Evolutionary conservation across 2,888 invertebrate genomes (phyloP).

Genomic region (Leptinotarsa tumamoca): DNA sequence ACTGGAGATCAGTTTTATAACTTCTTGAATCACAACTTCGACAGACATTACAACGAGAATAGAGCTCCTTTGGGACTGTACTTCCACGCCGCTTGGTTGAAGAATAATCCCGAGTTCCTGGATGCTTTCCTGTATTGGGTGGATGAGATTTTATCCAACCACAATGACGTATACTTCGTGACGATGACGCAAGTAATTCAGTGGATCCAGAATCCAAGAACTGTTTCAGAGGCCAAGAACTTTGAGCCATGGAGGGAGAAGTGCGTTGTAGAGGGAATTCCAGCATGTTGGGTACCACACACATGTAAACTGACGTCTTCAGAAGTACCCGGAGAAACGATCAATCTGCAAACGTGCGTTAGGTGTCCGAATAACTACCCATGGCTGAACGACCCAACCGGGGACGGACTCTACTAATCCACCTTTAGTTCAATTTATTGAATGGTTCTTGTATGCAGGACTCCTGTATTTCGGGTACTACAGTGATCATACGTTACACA

Average conservation of each 20-base stretch:
- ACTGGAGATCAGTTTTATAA: constrained; percentile 94
- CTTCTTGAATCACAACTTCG: constrained; percentile 93
- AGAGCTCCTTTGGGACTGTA: constrained; percentile 89
- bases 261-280: constrained; percentile 87
- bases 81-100: constrained; percentile 95
- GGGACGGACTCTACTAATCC: constrained; percentile 89
- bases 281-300: constrained; percentile 89
- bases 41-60: constrained; percentile 91
- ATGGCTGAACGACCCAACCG: constrained; percentile 93
- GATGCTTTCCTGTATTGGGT: constrained; percentile 95
- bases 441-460: constrained; percentile 51
- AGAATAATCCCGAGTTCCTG: constrained; percentile 91
- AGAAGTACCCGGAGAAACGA: constrained; percentile 93
- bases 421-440: constrained; percentile 54
- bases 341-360: constrained; percentile 92
- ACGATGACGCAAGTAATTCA: constrained; percentile 97
- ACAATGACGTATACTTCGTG: constrained; percentile 93
- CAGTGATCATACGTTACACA: constrained; percentile 61
- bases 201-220: constrained; percentile 94
- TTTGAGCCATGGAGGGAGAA: constrained; percentile 96
- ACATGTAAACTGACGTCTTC: constrained; percentile 92
- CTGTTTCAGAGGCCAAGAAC: constrained; percentile 86
- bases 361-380: constrained; percentile 95
- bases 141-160: constrained; percentile 85
- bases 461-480: constrained; percentile 43